Evolutionary conservation across 2,888 invertebrate species (phyloP).

Genomic region (Drosophila hamatofila): DNA sequence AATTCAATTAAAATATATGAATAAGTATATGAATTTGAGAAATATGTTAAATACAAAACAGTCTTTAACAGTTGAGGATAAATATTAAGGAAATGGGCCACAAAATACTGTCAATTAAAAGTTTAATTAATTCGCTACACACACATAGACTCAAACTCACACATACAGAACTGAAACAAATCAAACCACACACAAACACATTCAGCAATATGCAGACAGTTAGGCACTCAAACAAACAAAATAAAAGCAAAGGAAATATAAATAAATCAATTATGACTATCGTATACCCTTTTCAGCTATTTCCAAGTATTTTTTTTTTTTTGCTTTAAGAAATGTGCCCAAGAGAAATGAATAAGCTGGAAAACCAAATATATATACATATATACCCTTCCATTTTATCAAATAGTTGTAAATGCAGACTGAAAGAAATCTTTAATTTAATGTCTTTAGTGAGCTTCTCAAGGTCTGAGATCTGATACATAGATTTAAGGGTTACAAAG

Average conservation of each 20-base stretch:
- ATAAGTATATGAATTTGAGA: background rate
- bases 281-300: background rate
- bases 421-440: too few relatives aligned
- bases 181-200: constrained; percentile 19
- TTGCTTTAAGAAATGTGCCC: too few relatives aligned
- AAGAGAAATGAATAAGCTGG: too few relatives aligned
- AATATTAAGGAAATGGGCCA: constrained; percentile 28
- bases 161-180: constrained; percentile 13
- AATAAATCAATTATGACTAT: background rate
- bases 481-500: too few relatives aligned
- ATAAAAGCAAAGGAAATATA: constrained; percentile 9
- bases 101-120: constrained; percentile 74
- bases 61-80: background rate
- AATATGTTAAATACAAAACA: constrained; percentile 9
- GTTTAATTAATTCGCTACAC: constrained; percentile 67
- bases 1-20: background rate
- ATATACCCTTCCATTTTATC: background rate
- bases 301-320: too few relatives aligned
- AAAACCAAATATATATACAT: too few relatives aligned
- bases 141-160: constrained; percentile 13
- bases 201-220: constrained; percentile 14
- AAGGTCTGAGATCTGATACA: too few relatives aligned
- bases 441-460: too few relatives aligned
- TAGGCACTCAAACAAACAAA: constrained; percentile 47
- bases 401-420: background rate